These are phyloP conservation scores for Lophura nycthemera DNA, from an alignment of 2,113 vertebrate genomes.

Conservation along the genomic window DNA sequence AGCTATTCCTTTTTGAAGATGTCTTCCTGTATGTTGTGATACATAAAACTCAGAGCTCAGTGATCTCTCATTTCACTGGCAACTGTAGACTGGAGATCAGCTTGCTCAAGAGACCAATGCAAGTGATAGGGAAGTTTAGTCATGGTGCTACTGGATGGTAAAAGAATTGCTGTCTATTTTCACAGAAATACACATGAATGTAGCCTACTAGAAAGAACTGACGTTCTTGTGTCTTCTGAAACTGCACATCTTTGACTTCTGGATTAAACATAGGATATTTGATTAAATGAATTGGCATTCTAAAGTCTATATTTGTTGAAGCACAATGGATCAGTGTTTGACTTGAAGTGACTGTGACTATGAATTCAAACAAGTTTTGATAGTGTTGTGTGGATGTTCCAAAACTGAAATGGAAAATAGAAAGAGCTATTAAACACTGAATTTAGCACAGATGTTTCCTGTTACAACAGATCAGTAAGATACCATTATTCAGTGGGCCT, in stretches of 20 bases:
- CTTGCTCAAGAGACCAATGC: background rate
- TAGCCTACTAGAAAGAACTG: background rate
- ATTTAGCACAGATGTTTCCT: constrained; percentile 47
- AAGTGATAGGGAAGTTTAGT: background rate
- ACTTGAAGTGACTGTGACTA: background rate
- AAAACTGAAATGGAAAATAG: background rate
- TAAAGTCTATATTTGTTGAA: background rate
- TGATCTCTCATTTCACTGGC: background rate
- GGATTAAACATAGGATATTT: background rate
- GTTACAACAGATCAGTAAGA: constrained; percentile 1
- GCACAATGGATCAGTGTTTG: background rate
- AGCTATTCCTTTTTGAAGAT: background rate
- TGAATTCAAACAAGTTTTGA: background rate
- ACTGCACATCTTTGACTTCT: background rate
- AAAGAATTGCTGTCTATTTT: background rate
- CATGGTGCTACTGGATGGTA: background rate
- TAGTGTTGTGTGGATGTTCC: background rate
- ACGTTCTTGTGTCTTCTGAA: background rate
- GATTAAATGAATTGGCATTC: background rate
- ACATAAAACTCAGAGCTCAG: background rate
- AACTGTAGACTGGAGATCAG: background rate
- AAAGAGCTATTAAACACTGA: background rate
- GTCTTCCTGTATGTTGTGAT: background rate
- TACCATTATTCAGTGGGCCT: background rate
- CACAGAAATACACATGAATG: background rate